phyloP scores from a whole-genome alignment of 2,888 invertebrate genomes.

The Anodontia alba region DNA sequence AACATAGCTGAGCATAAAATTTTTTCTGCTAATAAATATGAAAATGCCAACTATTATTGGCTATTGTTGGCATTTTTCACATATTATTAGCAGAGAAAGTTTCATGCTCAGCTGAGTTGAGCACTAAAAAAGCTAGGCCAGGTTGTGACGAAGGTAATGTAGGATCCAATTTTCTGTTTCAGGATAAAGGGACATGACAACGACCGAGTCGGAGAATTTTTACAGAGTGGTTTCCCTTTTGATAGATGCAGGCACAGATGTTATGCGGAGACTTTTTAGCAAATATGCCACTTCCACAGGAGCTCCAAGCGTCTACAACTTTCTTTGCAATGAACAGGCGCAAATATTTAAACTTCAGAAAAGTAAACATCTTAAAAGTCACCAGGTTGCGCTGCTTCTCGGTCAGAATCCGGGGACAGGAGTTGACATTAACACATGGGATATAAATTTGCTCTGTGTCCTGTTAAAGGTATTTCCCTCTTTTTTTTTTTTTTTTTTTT shows the following conservation, averaged over 20 bases:
- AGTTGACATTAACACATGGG: neutral
- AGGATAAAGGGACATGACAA: neutral
- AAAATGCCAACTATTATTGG: too few relatives aligned
- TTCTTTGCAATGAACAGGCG: constrained; percentile 1
- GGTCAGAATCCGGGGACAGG: neutral
- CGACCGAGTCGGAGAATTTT: constrained; percentile 19
- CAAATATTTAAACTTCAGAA: constrained; percentile 11
- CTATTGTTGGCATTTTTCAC: too few relatives aligned
- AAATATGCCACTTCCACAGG: constrained; percentile 12
- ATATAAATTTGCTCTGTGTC: constrained; percentile 5
- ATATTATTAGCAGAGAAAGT: too few relatives aligned
- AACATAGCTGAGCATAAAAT: too few relatives aligned
- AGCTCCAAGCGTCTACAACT: neutral
- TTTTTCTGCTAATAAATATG: too few relatives aligned
- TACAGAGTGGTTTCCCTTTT: constrained; percentile 11
- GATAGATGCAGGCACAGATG: constrained; percentile 1
- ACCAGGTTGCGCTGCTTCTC: neutral
- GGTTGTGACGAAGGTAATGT: too few relatives aligned
- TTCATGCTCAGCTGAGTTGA: too few relatives aligned
- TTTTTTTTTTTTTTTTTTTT: neutral
- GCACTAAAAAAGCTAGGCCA: too few relatives aligned
- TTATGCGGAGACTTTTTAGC: neutral
- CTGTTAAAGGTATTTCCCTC: constrained; percentile 11
- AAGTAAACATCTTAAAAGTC: neutral
- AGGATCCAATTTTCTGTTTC: too few relatives aligned